Conservation (phyloP, 2,797 vertebrate genomes). For the Gymnothorax reevesii region DNA sequence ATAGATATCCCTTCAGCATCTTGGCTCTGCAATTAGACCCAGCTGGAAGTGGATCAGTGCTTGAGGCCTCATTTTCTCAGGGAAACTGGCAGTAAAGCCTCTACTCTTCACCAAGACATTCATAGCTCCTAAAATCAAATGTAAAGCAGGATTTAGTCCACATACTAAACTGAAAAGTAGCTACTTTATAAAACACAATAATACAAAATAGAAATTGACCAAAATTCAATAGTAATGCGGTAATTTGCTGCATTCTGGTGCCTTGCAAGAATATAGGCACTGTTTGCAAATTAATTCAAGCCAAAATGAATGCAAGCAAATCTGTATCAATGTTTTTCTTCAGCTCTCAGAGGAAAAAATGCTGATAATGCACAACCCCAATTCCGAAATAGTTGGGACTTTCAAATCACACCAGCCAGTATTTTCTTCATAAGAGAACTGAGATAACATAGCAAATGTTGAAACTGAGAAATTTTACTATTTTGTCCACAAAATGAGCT, state of each 20-base stretch:
- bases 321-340: not conserved
- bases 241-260: not conserved
- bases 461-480: no score
- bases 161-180: not conserved
- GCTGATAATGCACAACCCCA: no score
- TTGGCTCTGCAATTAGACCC: not conserved
- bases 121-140: conserved; percentile 18
- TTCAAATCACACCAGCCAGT: no score
- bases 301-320: not conserved
- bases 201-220: not conserved
- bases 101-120: not conserved
- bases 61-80: not conserved
- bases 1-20: not conserved
- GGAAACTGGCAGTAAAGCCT: not conserved
- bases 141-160: not conserved
- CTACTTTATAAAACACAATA: not conserved
- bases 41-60: not conserved
- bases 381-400: no score
- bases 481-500: no score
- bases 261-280: not conserved
- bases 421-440: no score
- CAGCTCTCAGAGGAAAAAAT: not conserved
- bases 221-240: not conserved
- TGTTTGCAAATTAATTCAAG: not conserved
- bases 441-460: no score